Conservation (phyloP, 92 coral and sea anemone genomes). For the Pocillopora meandrina region DNA sequence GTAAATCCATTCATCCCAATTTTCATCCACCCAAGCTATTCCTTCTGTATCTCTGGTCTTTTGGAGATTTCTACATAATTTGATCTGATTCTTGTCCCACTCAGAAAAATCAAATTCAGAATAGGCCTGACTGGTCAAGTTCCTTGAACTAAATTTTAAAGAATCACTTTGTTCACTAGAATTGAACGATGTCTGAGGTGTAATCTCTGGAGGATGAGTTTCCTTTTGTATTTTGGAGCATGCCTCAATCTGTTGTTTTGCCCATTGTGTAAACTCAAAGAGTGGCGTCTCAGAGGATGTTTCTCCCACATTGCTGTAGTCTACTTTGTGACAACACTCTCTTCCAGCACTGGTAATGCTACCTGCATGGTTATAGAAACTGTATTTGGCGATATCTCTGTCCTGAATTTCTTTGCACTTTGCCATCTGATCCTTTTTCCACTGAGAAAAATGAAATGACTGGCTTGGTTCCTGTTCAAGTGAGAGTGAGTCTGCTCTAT, state of each 20-base stretch:
- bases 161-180: background rate
- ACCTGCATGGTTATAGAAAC: background rate
- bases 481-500: background rate
- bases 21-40: background rate
- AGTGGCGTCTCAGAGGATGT: slow-evolving; percentile 46
- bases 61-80: slow-evolving; percentile 13
- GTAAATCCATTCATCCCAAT: slow-evolving; percentile 2
- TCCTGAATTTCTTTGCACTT: slow-evolving; percentile 57
- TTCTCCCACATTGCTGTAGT: background rate
- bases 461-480: slow-evolving; percentile 9
- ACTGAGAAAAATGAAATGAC: slow-evolving; percentile 75
- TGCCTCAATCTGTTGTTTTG: slow-evolving; percentile 66
- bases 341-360: background rate
- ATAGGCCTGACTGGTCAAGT: background rate
- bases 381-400: background rate
- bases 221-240: slow-evolving; percentile 53
- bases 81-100: slow-evolving; percentile 32
- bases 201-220: background rate
- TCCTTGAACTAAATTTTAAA: background rate
- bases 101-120: slow-evolving; percentile 42
- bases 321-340: background rate
- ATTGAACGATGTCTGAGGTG: background rate
- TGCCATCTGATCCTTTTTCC: slow-evolving; percentile 71
- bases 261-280: slow-evolving; percentile 88
- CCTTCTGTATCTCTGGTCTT: background rate